These are phyloP conservation scores for Achlya flavicornis DNA, from an alignment of 2,888 invertebrate genomes.

Conservation along the genomic window DNA sequence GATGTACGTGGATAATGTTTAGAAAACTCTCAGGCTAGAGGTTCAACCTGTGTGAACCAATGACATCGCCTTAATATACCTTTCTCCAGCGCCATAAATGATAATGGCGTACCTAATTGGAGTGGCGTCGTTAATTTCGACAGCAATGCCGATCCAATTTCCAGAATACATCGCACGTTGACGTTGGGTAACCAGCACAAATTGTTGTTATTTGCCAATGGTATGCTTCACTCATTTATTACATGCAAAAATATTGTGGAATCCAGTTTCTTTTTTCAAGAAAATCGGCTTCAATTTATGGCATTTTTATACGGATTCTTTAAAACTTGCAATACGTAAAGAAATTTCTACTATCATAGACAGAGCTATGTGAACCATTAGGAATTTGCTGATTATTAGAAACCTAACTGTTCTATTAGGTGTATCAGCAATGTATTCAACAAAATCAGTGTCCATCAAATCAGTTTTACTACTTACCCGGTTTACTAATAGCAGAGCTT, in stretches of 20 bases:
- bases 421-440: too few species aligned
- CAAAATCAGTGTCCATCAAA: background rate
- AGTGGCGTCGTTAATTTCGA: slow-evolving; percentile 45
- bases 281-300: too few species aligned
- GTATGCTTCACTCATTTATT: background rate
- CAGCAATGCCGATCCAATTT: slow-evolving; percentile 43
- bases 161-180: slow-evolving; percentile 23
- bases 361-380: too few species aligned
- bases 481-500: background rate
- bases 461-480: background rate
- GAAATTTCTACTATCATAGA: too few species aligned
- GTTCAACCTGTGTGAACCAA: background rate
- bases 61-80: slow-evolving; percentile 42
- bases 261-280: background rate
- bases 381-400: too few species aligned
- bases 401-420: too few species aligned
- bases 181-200: slow-evolving; percentile 5
- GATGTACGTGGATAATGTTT: too few species aligned
- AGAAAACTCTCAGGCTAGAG: background rate
- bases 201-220: slow-evolving; percentile 4
- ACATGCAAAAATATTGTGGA: slow-evolving; percentile 5
- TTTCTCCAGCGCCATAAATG: slow-evolving; percentile 48
- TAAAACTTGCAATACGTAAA: too few species aligned
- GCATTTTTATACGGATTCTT: too few species aligned
- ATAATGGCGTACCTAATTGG: slow-evolving; percentile 52